Conservation (phyloP, 92 coral and sea anemone genomes). For the Micromussa lordhowensis region DNA sequence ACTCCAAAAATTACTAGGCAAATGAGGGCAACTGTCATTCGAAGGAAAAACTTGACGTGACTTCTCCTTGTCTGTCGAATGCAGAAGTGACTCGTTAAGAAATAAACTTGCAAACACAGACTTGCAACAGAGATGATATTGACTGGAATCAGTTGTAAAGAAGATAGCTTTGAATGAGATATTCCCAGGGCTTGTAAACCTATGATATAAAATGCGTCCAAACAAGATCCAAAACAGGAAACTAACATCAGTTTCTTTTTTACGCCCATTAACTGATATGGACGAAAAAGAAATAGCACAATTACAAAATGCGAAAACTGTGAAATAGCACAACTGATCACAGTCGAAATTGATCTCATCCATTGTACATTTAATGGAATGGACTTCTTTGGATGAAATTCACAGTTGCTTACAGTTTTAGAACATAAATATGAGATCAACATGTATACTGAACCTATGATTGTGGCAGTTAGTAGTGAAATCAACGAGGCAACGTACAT, state of each 20-base stretch:
- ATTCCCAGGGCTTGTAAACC: not conserved
- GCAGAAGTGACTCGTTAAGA: not conserved
- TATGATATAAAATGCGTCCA: not conserved
- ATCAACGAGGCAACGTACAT: slow-evolving; percentile 28
- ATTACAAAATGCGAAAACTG: not conserved
- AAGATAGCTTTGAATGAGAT: not conserved
- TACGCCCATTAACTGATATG: not conserved
- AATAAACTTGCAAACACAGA: not conserved
- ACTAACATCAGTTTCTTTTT: not conserved
- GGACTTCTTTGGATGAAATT: not conserved
- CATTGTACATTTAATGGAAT: not conserved
- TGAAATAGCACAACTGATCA: not conserved
- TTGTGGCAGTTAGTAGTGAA: not conserved
- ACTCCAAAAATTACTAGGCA: too few species aligned
- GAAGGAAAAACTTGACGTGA: too few species aligned
- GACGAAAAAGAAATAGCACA: not conserved
- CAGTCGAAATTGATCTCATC: not conserved
- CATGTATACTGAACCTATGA: not conserved
- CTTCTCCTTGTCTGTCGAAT: not conserved
- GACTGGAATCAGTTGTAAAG: not conserved
- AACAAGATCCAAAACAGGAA: not conserved
- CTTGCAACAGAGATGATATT: too few species aligned
- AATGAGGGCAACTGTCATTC: too few species aligned
- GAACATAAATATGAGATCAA: not conserved
- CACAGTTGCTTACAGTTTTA: not conserved